Evolutionary conservation across 2,797 vertebrate genomes (phyloP), one percentile per base, ranked within the genome.

Genomic region (Gymnoscopelus microlampas): DNA sequence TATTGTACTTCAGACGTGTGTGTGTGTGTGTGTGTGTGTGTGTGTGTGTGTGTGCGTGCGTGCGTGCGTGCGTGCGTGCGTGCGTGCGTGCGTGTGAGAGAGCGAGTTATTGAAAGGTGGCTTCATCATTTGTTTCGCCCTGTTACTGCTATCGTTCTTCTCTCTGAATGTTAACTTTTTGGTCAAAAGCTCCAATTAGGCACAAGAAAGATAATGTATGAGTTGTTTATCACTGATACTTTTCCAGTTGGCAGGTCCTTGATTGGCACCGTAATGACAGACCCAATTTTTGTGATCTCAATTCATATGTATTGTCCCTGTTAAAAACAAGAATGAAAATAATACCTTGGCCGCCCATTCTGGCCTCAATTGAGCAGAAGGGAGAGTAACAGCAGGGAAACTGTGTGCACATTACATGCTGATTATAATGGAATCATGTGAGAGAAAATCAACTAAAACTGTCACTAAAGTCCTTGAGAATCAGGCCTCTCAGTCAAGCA

Each of bases 1-100:
- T 80, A 84, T 87, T 88, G 79, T 89, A 77, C 66, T 79, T 49
- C 70, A 56, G 73, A 79, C 78, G 78, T 78, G 81, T 83, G 47
- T 57, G 60, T 56, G 56, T 56, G 47, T 59, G 59, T 55, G 54
- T 26, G 29, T 58, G 48, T 23, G 44, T 68, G 6, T 51, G 14
- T 67, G 19, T 67, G 51, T 32, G 24, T 65, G 29, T 54, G 11
- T 60, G 5, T 59, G 29, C 51, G 79, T 71, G 74, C 59, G 68
- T 12, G 68, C 71, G 66, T 5, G 35, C 51, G 63, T 65, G 75
- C 66, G 66, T 66, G 64, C 48, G 54, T 14, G 23, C n/a, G 64
- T 57, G 63, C 26, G 53, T 66, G 64, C 26, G 48, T 68, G 48
- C 47, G 19, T 49, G 58, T 65, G 29, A 39, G 48, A n/a, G 44